Evolutionary conservation across 2,113 vertebrate species (phyloP).

Genomic region (Prionailurus viverrinus): DNA sequence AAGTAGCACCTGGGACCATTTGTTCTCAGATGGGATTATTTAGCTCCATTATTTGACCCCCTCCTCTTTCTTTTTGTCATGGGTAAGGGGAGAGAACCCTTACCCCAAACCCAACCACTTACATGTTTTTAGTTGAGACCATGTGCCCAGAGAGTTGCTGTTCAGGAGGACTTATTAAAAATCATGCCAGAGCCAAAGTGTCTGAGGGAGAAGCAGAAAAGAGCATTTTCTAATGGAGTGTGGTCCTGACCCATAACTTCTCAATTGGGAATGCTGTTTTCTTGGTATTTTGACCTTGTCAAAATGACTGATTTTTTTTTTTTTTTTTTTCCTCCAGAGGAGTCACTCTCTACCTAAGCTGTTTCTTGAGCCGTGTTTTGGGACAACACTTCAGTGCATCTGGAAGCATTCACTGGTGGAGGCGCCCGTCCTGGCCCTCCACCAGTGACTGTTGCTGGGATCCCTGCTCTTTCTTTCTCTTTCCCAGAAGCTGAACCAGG

Average conservation of each 20-base stretch:
- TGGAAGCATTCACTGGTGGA: conserved; percentile 71
- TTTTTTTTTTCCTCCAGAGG: background rate
- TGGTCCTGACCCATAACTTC: conserved; percentile 63
- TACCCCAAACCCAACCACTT: background rate
- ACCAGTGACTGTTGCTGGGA: background rate
- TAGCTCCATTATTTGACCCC: background rate
- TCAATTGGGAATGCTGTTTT: conserved; percentile 77
- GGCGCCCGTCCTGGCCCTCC: background rate
- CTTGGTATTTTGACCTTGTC: conserved; percentile 82
- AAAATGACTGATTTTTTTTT: conserved; percentile 70
- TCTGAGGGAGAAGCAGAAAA: background rate
- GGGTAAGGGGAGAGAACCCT: background rate
- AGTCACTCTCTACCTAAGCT: conserved; percentile 64
- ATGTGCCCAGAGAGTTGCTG: background rate
- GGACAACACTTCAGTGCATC: conserved; percentile 57
- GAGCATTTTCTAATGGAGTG: conserved; percentile 53
- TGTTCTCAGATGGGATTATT: background rate
- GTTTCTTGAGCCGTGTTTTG: conserved; percentile 41
- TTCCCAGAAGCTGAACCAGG: background rate
- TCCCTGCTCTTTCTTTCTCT: conserved; percentile 34
- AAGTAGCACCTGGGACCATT: background rate
- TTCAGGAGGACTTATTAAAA: background rate
- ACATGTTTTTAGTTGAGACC: background rate
- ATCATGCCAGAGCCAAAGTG: background rate
- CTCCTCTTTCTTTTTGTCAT: background rate